phyloP scores from a whole-genome alignment of 2,888 invertebrate genomes.

The Amphiduros pacificus region DNA sequence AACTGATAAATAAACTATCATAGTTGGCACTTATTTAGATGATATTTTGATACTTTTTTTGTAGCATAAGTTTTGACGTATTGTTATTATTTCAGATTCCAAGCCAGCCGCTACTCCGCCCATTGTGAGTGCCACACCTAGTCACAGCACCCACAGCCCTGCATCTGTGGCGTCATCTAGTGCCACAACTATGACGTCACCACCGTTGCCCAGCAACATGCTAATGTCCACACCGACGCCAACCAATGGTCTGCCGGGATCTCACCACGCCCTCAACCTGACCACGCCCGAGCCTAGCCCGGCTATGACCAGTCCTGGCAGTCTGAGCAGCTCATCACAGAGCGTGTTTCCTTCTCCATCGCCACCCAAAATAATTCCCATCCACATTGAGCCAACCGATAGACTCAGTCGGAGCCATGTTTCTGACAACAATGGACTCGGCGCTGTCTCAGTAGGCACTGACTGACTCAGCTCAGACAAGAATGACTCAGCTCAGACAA shows the following conservation, averaged over 20 bases:
- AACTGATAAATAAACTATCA: no score
- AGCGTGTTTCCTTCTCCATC: conserved; percentile 16
- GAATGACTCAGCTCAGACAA: neutral
- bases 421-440: neutral
- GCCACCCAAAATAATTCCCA: conserved; percentile 6
- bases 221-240: neutral
- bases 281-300: conserved; percentile 6
- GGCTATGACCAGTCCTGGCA: conserved; percentile 5
- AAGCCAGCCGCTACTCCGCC: neutral
- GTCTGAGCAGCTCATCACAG: neutral
- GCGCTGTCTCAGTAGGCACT: conserved; percentile 9
- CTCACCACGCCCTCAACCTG: neutral
- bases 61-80: no score
- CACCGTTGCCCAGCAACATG: conserved; percentile 8
- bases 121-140: neutral
- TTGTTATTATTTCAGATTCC: no score
- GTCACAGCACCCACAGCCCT: no score
- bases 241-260: no score
- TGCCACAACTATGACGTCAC: conserved; percentile 9
- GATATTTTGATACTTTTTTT: no score
- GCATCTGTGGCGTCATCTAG: no score
- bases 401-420: neutral
- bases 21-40: no score
- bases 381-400: neutral
- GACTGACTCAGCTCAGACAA: neutral